Evolutionary conservation across 2,888 invertebrate species (phyloP), one percentile per base, ranked within the genome.

Genomic region (Drosophila conformis): DNA sequence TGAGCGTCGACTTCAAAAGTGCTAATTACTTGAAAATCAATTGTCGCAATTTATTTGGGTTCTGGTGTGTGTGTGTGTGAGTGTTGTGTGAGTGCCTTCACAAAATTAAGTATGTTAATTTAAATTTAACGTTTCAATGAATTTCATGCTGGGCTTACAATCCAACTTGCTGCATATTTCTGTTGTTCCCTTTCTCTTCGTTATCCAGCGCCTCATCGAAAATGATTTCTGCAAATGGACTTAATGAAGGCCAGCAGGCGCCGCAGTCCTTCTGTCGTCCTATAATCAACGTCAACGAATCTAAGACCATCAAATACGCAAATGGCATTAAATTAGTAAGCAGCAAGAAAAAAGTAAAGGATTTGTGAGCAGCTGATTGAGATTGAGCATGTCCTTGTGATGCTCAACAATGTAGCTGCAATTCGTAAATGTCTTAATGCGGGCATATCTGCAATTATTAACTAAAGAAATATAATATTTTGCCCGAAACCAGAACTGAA

Each of bases 71-170:
- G 29, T 35, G 13, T 46, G 38, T 49, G 49, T n/a, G 29, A 29
- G 29, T 29, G 53, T 52, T 36, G 52, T 54, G 38, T 35, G 52
- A 25, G 56, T 59, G 68, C 69, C 40, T 63, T 69, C 65, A 70
- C 64, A 64, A 79, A 90, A 89, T 87, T 89, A 83, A 87, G 84
- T 84, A 90, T 90, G 90, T 82, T 87, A 90, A 87, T 90, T 87
- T 89, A 80, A 90, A 89, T 82, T 87, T 76, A 71, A 83, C 90
- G 78, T 83, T 82, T 72, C 75, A 86, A 87, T 86, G 87, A 83
- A 74, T 87, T 89, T 83, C 73, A 76, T 71, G 80, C 69, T 69
- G 52, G 69, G 27, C 51, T 58, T 18, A 31, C 61, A 68, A 62
- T 48, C 51, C 38, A 51, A 48, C 53, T 69, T 76, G 66, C 67